Evolutionary conservation across 30 jellyfish, hydroid and myxozoan genomes (phyloP).

Genomic region (Calvadosia cruxmelitensis): DNA sequence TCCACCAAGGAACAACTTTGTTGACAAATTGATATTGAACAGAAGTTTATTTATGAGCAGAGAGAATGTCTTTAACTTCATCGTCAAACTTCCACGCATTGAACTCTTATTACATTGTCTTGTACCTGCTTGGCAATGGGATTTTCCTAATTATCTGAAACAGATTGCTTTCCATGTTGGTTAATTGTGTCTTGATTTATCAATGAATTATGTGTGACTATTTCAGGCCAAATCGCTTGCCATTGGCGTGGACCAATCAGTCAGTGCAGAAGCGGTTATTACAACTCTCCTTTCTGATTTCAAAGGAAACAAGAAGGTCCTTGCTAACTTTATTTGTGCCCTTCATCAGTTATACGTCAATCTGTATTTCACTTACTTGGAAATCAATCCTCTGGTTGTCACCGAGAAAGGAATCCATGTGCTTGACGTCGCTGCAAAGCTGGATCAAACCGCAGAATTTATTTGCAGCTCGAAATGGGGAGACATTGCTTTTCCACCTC

Average conservation of each 20-base stretch:
- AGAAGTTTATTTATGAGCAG: too few relatives aligned
- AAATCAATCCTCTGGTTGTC: conserved; percentile 76
- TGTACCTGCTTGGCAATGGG: too few relatives aligned
- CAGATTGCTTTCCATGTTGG: too few relatives aligned
- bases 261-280: conserved; percentile 24
- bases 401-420: conserved; percentile 46
- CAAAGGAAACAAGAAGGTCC: conserved; percentile 18
- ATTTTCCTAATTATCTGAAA: too few relatives aligned
- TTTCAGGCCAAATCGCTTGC: conserved; percentile 46
- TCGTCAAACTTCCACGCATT: too few relatives aligned
- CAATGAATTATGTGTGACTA: too few relatives aligned
- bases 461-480: conserved; percentile 88
- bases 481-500: conserved; percentile 56
- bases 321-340: conserved; percentile 34
- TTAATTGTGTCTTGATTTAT: too few relatives aligned
- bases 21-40: too few relatives aligned
- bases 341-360: conserved; percentile 29
- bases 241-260: conserved; percentile 30
- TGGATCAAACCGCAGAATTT: conserved; percentile 82
- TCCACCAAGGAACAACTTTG: too few relatives aligned
- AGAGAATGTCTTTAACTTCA: too few relatives aligned
- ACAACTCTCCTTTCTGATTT: conserved; percentile 22
- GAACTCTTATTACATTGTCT: too few relatives aligned
- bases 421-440: conserved; percentile 85
- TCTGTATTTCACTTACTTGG: conserved; percentile 73